Conservation (phyloP, 2,113 vertebrate genomes). For the Coreoperca whiteheadi region DNA sequence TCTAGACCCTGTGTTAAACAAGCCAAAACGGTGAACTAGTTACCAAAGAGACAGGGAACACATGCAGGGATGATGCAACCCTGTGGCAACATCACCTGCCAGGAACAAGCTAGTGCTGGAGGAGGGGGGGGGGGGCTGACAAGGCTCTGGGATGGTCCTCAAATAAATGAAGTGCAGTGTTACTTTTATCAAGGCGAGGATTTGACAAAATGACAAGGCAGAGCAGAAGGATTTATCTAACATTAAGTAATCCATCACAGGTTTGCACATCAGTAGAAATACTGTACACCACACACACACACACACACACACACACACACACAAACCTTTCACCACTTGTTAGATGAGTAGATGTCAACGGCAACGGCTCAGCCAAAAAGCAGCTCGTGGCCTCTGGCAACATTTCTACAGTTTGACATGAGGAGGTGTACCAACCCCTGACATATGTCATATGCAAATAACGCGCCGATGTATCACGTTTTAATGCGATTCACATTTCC, state of each 20-base stretch:
- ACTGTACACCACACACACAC: not conserved
- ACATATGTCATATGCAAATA: not conserved
- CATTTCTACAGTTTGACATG: not conserved
- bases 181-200: not conserved
- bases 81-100: conserved; percentile 60
- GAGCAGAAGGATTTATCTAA: not conserved
- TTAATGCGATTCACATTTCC: not conserved
- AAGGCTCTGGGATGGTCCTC: not conserved
- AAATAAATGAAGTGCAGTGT: not conserved
- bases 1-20: not conserved
- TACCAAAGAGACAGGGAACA: not conserved
- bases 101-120: not conserved
- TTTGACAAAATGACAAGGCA: not conserved
- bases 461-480: not conserved
- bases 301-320: no score
- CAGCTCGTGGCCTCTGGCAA: not conserved
- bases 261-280: not conserved
- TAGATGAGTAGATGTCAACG: not conserved
- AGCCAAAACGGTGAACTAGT: not conserved
- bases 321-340: not conserved
- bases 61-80: conserved; percentile 60
- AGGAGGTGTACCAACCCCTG: not conserved
- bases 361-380: no score
- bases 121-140: not conserved
- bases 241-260: not conserved